These are phyloP conservation scores for Sinotaia quadrata DNA, from an alignment of 2,888 invertebrate genomes.

Conservation along the genomic window DNA sequence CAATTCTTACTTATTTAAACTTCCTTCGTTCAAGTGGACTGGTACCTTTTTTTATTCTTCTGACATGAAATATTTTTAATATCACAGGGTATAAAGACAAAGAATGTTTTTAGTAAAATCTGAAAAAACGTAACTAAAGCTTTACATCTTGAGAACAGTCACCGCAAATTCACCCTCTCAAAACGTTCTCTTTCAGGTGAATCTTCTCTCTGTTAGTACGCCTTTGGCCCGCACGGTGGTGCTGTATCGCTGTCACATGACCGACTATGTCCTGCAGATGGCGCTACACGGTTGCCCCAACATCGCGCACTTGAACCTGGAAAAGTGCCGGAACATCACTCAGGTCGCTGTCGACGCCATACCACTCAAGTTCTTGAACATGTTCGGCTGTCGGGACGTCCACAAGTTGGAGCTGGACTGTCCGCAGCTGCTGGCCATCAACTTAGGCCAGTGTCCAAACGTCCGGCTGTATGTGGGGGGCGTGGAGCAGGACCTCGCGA, in stretches of 20 bases:
- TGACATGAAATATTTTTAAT: too few species aligned
- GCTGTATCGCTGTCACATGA: constrained; percentile 56
- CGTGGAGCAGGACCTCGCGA: constrained; percentile 46
- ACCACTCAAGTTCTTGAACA: constrained; percentile 55
- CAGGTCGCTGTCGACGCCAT: constrained; percentile 45
- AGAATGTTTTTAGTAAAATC: too few species aligned
- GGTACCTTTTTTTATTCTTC: too few species aligned
- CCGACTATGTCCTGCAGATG: constrained; percentile 60
- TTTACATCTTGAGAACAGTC: too few species aligned
- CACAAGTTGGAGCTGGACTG: constrained; percentile 50
- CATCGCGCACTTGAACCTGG: constrained; percentile 57
- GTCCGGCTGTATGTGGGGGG: constrained; percentile 49
- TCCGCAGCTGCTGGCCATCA: constrained; percentile 54
- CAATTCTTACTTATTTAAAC: too few species aligned
- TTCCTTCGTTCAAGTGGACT: too few species aligned
- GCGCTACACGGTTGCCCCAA: constrained; percentile 58
- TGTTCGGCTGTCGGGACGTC: constrained; percentile 56
- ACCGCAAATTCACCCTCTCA: too few species aligned
- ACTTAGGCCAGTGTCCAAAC: constrained; percentile 58
- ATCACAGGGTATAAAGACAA: too few species aligned
- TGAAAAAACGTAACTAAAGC: too few species aligned
- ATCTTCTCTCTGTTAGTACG: constrained; percentile 54
- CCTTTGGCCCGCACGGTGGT: constrained; percentile 56
- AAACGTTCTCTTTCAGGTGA: constrained; percentile 38
- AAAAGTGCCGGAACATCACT: constrained; percentile 53